Base-by-base conservation (phyloP, 2,797 vertebrate genomes). In the Hoplostethus atlanticus region DNA sequence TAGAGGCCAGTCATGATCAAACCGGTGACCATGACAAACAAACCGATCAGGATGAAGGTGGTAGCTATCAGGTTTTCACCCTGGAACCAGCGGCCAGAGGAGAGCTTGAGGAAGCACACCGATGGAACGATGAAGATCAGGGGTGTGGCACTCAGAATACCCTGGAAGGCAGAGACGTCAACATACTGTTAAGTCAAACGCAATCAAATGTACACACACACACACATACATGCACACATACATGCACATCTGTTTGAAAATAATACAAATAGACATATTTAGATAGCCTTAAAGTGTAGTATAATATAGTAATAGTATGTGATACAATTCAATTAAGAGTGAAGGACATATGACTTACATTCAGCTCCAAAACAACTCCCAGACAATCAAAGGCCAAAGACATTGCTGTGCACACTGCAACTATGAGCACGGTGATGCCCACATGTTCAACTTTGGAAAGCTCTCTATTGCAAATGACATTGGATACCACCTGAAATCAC, bases 81-180 rank as follows among this genome's bases (percentile, higher is more conserved):
- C 55, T 96, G 94, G 81, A 92, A 96, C 96, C 96, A 97, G 56
- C 87, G 91, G 31, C 96, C 94, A 17, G 94, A 52, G 8, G 96
- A 97, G 56, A 98, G 94, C 81, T 94, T 98, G 76, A 99, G 91
- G 82, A 96, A 98, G 85, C 98, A 99, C 0, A 96, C 97, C 0
- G 97, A 93, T 2, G 98, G 97, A 55, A 98, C 93, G 91, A 99
- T 97, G 94, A 99, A 99, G 90, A 99, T 96, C 60, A 99, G 92
- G 0, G 98, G 98, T 3, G 93, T 95, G n/a, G 98, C 97, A 51
- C 96, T 97, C 84, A 99, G 76, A 56, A 95, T 93, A 34, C 98
- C 98, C 98, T 99, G 92, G 11, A 72, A 30, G 25, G 55, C 12
- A 46, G 21, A 65, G 11, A 8, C 66, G 12, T 8, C 2, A 15